Evolutionary conservation across 1,140 invertebrate species (phyloP).

Genomic region (Scaptomyza graminum): DNA sequence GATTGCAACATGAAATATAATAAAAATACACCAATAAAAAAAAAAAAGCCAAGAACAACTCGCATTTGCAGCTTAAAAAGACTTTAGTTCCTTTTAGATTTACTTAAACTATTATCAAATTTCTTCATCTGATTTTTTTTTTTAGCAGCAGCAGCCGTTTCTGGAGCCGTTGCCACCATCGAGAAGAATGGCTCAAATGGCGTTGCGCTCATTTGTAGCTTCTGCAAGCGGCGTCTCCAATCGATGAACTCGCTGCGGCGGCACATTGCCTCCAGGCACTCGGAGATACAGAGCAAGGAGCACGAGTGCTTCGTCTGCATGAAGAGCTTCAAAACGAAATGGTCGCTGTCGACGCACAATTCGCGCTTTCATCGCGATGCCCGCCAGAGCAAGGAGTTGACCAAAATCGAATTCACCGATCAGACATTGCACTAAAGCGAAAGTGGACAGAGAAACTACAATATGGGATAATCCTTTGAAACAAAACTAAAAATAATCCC

Average conservation of each 20-base stretch:
- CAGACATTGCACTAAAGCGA: background rate
- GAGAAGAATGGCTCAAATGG: constrained; percentile 35
- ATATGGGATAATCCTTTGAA: no score
- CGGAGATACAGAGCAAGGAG: constrained; percentile 72
- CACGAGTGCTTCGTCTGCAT: constrained; percentile 74
- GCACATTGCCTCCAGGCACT: constrained; percentile 75
- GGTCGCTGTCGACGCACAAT: constrained; percentile 82
- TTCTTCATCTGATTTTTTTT: no score
- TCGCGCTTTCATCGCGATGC: constrained; percentile 80
- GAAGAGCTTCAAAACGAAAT: constrained; percentile 83
- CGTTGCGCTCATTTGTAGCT: constrained; percentile 54
- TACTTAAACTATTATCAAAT: no score
- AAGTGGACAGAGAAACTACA: constrained; percentile 7
- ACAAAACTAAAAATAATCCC: no score
- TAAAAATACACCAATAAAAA: constrained; percentile 34
- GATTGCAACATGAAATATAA: constrained; percentile 24
- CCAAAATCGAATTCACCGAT: constrained; percentile 58
- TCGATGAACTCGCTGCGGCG: constrained; percentile 72
- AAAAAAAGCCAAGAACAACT: constrained; percentile 43
- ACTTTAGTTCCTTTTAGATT: no score
- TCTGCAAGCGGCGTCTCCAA: constrained; percentile 74
- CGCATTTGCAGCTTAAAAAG: constrained; percentile 37
- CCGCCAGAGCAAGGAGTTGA: constrained; percentile 61
- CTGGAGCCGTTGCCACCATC: constrained; percentile 10
- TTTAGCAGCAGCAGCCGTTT: background rate